These are phyloP conservation scores for Panurus biarmicus DNA, from an alignment of 2,113 vertebrate genomes.

Conservation along the genomic window DNA sequence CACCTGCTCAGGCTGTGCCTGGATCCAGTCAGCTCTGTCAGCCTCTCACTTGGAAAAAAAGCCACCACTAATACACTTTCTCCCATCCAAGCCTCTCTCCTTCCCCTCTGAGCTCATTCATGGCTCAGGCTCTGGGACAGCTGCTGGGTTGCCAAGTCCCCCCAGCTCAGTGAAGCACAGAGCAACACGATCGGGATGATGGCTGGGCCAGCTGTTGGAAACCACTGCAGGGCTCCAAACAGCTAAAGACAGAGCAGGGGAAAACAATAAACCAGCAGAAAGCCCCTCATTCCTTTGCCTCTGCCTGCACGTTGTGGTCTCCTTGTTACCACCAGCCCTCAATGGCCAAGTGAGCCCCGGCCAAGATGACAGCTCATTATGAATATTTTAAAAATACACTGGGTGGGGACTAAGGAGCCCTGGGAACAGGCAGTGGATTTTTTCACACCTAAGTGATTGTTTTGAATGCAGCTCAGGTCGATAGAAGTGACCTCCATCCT, in stretches of 20 bases:
- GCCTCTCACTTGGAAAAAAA: background rate
- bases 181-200: constrained; percentile 34
- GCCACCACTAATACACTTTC: background rate
- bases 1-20: constrained; percentile 35
- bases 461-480: background rate
- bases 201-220: constrained; percentile 58
- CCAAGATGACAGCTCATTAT: constrained; percentile 30
- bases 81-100: constrained; percentile 24
- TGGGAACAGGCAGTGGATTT: background rate
- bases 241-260: background rate
- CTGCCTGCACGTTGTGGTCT: background rate
- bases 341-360: background rate
- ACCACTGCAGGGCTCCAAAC: constrained; percentile 52
- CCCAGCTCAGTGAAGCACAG: background rate
- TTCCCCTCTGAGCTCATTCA: constrained; percentile 46
- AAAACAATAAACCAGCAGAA: background rate
- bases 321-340: background rate
- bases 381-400: background rate
- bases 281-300: background rate
- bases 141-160: constrained; percentile 33
- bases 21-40: background rate
- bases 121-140: constrained; percentile 19
- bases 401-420: background rate
- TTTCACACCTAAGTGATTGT: constrained; percentile 21
- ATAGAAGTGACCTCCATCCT: background rate